Evolutionary conservation across 2,888 invertebrate genomes (phyloP).

Genomic region (Brachypalpus laphriformis): DNA sequence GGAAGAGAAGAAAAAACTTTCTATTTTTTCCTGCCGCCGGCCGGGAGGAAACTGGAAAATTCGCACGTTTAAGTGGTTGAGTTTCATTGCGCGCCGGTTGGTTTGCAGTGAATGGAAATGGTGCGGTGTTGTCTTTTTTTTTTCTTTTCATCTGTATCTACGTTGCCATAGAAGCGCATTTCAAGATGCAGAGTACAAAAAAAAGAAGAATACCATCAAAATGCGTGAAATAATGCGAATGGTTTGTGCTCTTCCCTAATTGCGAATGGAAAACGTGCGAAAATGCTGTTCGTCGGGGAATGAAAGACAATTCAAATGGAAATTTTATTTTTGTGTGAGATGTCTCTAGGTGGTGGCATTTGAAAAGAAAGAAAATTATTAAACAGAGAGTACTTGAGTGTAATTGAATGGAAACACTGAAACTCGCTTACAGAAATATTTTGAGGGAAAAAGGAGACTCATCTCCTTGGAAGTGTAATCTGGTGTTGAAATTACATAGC

Average conservation of each 20-base stretch:
- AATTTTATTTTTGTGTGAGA: conserved; percentile 1
- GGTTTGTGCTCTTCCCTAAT: conserved; percentile 32
- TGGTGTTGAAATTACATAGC: too few relatives aligned
- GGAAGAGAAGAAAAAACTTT: conserved; percentile 57
- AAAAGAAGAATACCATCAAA: conserved; percentile 17
- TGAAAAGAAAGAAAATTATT: conserved; percentile 51
- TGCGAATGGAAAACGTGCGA: conserved; percentile 52
- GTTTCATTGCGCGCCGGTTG: conserved; percentile 22
- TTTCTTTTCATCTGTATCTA: neutral
- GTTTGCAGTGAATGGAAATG: conserved; percentile 30
- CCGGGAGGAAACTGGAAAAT: conserved; percentile 50
- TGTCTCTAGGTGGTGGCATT: conserved; percentile 17
- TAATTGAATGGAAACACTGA: conserved; percentile 14
- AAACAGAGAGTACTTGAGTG: conserved; percentile 5
- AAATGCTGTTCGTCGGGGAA: conserved; percentile 11
- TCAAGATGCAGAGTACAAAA: conserved; percentile 10
- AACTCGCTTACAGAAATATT: too few relatives aligned
- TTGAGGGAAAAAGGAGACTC: too few relatives aligned
- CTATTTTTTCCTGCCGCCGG: conserved; percentile 42
- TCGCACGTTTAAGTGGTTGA: conserved; percentile 42
- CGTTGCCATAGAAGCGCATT: neutral
- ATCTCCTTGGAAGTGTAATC: too few relatives aligned
- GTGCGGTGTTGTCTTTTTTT: too few relatives aligned
- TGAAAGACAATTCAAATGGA: neutral
- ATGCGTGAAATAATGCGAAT: conserved; percentile 51